Conservation (phyloP, 2,797 vertebrate genomes). For the Masticophis lateralis region DNA sequence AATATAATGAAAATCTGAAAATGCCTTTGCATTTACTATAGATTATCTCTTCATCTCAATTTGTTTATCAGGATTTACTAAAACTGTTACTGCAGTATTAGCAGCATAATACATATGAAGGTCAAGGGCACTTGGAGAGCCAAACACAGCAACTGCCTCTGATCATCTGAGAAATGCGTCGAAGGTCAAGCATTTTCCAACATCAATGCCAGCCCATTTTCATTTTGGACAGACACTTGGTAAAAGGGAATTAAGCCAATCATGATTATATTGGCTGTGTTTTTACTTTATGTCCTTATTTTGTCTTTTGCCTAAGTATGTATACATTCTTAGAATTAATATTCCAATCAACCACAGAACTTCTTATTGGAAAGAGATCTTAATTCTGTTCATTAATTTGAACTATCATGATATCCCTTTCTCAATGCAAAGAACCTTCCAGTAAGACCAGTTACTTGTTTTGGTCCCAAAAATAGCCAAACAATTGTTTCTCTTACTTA, state of each 20-base stretch:
- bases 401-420: neutral
- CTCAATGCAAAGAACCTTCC: neutral
- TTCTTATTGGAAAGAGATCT: neutral
- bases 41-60: neutral
- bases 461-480: neutral
- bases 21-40: neutral
- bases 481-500: neutral
- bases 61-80: neutral
- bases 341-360: neutral
- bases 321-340: neutral
- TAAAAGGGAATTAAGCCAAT: conserved; percentile 17
- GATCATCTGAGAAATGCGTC: neutral
- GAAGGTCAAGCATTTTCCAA: conserved; percentile 20
- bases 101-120: neutral
- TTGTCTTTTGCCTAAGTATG: neutral
- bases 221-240: neutral
- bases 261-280: neutral
- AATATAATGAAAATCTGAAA: neutral
- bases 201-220: neutral
- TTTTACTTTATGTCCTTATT: conserved; percentile 5
- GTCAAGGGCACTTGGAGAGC: neutral
- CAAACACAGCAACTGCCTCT: neutral
- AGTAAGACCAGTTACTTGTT: neutral
- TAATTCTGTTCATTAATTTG: neutral
- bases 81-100: conserved; percentile 5